These are phyloP conservation scores for Puffinus mauretanicus DNA, from an alignment of 2,113 vertebrate species.

Conservation along the genomic window DNA sequence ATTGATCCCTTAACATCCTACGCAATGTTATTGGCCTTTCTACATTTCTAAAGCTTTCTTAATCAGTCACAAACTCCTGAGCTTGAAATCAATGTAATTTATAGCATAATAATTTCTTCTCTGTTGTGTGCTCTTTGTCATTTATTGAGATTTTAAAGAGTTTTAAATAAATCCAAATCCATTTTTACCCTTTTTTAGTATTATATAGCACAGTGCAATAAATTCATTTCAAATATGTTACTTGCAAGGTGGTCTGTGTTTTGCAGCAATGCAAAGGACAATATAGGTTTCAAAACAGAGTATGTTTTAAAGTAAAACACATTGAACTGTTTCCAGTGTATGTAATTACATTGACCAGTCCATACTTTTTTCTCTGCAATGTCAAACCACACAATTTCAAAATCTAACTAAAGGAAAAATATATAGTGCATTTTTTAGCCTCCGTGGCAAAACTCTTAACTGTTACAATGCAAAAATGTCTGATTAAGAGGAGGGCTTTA, in stretches of 20 bases:
- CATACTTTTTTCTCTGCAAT: background rate
- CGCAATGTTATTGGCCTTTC: background rate
- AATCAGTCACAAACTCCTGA: background rate
- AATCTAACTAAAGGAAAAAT: background rate
- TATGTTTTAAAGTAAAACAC: background rate
- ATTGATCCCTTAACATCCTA: background rate
- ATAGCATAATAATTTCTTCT: background rate
- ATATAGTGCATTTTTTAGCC: accelerated
- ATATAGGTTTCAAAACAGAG: background rate
- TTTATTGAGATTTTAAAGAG: background rate
- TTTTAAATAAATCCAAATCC: background rate
- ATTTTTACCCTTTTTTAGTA: background rate
- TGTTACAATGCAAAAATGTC: background rate
- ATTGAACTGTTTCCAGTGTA: background rate
- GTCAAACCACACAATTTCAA: background rate
- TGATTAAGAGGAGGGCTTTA: background rate
- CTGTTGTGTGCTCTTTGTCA: background rate
- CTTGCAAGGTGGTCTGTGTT: background rate
- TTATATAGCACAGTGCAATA: background rate
- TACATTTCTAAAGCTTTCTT: background rate
- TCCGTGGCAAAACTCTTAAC: background rate
- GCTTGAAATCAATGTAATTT: background rate
- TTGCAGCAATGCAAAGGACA: background rate
- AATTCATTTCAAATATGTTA: background rate
- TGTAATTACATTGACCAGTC: background rate